Percentiles rank a stretch among this genome's conserved stretches.
Evolutionary conservation across 2,888 invertebrate species (phyloP).

Genomic region (Ferrisia virgata): DNA sequence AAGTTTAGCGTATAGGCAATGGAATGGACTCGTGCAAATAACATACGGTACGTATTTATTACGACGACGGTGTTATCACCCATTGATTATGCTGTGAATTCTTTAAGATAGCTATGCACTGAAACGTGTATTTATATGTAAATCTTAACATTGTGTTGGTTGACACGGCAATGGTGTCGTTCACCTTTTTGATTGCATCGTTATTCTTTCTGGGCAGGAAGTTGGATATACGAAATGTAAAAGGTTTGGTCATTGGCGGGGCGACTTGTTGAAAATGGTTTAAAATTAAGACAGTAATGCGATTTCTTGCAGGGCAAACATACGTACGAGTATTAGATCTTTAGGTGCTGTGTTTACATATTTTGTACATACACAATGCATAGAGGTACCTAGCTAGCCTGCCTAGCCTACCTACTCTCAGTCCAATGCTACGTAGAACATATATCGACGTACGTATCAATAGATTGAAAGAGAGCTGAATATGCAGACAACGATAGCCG

Average conservation of each 20-base stretch:
- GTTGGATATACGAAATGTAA: neutral
- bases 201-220: constrained; percentile 25
- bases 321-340: neutral
- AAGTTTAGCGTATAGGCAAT: too few species aligned
- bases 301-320: neutral
- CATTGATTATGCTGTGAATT: neutral
- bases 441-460: neutral
- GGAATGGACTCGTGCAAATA: neutral
- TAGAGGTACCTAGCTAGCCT: too few species aligned
- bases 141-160: constrained; percentile 25
- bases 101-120: neutral
- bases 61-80: neutral
- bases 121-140: constrained; percentile 28
- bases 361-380: too few species aligned
- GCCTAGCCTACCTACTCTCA: too few species aligned
- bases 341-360: too few species aligned
- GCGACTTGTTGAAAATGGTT: neutral
- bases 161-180: constrained; percentile 21
- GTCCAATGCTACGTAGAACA: too few species aligned
- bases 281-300: neutral
- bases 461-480: neutral
- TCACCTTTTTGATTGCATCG: constrained; percentile 12
- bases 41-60: constrained; percentile 10
- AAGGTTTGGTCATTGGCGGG: neutral
- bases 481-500: neutral